Base-by-base conservation (phyloP, 2,888 invertebrate species). In the Rotaria magnacalcarata region DNA sequence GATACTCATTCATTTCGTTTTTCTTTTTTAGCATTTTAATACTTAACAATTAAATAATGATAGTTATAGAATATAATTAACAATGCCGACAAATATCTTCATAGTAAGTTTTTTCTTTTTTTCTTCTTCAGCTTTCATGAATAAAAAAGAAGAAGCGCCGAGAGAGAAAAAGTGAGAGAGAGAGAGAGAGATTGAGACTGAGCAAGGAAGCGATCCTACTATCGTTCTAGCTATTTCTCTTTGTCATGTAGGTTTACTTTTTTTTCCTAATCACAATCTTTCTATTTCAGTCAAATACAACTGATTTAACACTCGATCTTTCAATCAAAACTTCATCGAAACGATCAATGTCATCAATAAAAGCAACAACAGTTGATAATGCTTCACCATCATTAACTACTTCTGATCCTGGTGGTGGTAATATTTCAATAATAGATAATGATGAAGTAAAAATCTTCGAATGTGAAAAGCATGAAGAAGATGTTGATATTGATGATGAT, bases 391-490 rank as follows among this genome's bases (percentile, higher is more conserved):
- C 19, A 67, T 67, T 67, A 34, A 67, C 34, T 14, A 67, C 34
- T 67, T 67, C 34, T 2, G 67, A 67, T 67, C 34, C 34, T 41
- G 34, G 16, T 34, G 67, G 34, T 34, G 34, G 67, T 67, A 27
- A 14, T 67, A 14, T 34, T 34, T 19, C 27, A 6, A 27, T 24
- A 67, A 67, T 19, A 34, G 80, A 80, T n/a, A 80, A 11, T 24
- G 80, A 80, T 80, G 75, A 80, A 80, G 47, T 80, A 2, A 80
- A 80, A 47, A 21, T 80, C 21, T 80, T 80, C 24, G 75, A 80
- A 47, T 80, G 75, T 80, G 75, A 80, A 47, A 80, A 47, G 43
- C 75, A 80, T 47, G 75, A 80, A 80, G 74, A 74, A 74, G 47
- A 80, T 80, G 19, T 80, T 1, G 47, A 80, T 43, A n/a, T 47